Base-by-base conservation (phyloP, 2,797 vertebrate species). In the Siniperca obscura region DNA sequence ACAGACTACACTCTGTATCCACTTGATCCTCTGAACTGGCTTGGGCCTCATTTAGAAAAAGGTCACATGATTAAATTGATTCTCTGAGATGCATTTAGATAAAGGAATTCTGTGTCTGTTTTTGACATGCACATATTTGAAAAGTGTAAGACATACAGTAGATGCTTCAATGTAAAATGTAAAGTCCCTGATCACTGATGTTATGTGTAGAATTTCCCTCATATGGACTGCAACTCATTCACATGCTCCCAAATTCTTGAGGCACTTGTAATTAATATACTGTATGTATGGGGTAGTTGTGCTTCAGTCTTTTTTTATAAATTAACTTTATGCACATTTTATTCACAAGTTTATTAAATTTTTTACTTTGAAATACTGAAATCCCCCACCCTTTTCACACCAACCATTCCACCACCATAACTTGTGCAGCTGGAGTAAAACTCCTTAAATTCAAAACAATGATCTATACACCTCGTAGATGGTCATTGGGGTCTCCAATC, bases 201-300 rank as follows among this genome's bases (percentile, higher is more conserved):
- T 80, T 70, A 25, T 50, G 76, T 62, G 85, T 83, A 72, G 10
- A 68, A 74, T 16, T 80, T 77, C 76, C 36, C 11, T 56, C 65
- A 3, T 44, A 70, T 81, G 83, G 71, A 86, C 87, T 76, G 76
- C 69, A 70, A 88, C 69, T 91, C 81, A 78, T 83, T 92, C 86
- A 87, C 82, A 87, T 89, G 87, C 90, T 91, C 91, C 90, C 91
- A 92, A 92, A 88, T 86, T 84, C 56, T 83, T 86, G 92, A 93
- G 93, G 93, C 94, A 94, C 94, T 94, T 94, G 56, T 79, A 75
- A 84, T 76, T 79, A 42, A 78, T 74, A 56, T 40, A 69, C 70
- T 77, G 72, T 78, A 81, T 82, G 70, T 60, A 52, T 83, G 83
- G 81, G 66, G 48, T 40, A 64, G 74, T 90, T 91, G 88, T 88